Conservation (phyloP, 2,888 invertebrate species). For the Orchesellides sinensis region DNA sequence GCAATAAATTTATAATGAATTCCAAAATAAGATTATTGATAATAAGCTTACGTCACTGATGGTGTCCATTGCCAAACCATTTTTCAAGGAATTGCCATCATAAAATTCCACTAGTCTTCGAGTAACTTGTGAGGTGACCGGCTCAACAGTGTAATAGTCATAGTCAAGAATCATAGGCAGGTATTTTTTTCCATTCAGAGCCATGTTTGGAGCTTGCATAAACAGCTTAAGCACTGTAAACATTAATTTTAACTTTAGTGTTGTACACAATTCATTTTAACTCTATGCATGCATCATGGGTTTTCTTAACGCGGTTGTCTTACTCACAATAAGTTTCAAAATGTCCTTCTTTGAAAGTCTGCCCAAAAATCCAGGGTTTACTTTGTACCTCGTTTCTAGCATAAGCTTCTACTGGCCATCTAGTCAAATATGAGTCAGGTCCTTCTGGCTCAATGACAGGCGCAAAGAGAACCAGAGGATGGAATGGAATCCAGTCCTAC, state of each 20-base stretch:
- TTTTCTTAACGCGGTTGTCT: background rate
- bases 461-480: slow-evolving; percentile 65
- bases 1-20: too few species aligned
- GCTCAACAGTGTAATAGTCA: slow-evolving; percentile 48
- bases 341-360: slow-evolving; percentile 67
- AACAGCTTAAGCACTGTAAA: slow-evolving; percentile 60
- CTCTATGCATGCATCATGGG: background rate
- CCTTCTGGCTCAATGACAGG: slow-evolving; percentile 62
- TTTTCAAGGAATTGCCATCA: slow-evolving; percentile 23
- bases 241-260: background rate
- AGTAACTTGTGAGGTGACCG: slow-evolving; percentile 30
- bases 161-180: slow-evolving; percentile 69
- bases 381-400: slow-evolving; percentile 29
- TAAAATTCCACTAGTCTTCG: slow-evolving; percentile 62
- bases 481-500: slow-evolving; percentile 66
- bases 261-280: too few species aligned
- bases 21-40: too few species aligned
- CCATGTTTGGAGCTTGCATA: slow-evolving; percentile 57
- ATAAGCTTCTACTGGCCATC: slow-evolving; percentile 64
- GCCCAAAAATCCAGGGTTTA: slow-evolving; percentile 69
- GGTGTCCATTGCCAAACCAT: slow-evolving; percentile 42
- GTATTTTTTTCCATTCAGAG: slow-evolving; percentile 39
- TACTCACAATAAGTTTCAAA: slow-evolving; percentile 63
- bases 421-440: slow-evolving; percentile 62
- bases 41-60: slow-evolving; percentile 56